These are phyloP conservation scores for Colinus virginianus DNA, from an alignment of 2,113 vertebrate genomes.

Conservation along the genomic window DNA sequence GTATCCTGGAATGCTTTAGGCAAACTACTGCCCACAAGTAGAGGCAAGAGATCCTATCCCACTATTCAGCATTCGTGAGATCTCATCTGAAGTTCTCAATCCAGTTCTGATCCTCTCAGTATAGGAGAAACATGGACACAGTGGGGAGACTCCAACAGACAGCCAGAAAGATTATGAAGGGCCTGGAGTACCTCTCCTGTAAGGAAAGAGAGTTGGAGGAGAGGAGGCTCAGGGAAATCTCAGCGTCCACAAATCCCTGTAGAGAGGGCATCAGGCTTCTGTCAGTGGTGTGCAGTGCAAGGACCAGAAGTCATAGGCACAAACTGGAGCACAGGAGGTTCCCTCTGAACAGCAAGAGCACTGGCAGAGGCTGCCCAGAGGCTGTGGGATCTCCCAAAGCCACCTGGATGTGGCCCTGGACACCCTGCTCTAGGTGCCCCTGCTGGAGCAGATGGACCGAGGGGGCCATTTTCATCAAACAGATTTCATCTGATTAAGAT, in stretches of 20 bases:
- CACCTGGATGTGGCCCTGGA: background rate
- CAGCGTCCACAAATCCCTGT: background rate
- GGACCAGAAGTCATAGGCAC: background rate
- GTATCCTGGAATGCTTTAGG: background rate
- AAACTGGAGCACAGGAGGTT: background rate
- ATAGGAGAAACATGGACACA: background rate
- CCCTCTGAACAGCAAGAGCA: background rate
- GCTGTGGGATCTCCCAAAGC: background rate
- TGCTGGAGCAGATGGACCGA: background rate
- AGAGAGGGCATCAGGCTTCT: background rate
- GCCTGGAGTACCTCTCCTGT: background rate
- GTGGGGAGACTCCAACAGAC: background rate
- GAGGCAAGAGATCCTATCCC: background rate
- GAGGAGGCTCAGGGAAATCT: background rate
- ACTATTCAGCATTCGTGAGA: background rate
- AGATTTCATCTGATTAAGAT: background rate
- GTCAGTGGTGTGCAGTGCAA: background rate
- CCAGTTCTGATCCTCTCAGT: background rate
- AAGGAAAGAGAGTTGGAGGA: background rate
- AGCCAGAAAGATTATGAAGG: background rate
- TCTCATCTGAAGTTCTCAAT: background rate
- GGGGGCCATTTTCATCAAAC: background rate
- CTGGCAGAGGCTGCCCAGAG: background rate
- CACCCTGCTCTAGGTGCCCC: background rate
- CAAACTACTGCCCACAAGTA: background rate